Conservation (phyloP, 2,888 invertebrate species). For the Apotomis betuletana region DNA sequence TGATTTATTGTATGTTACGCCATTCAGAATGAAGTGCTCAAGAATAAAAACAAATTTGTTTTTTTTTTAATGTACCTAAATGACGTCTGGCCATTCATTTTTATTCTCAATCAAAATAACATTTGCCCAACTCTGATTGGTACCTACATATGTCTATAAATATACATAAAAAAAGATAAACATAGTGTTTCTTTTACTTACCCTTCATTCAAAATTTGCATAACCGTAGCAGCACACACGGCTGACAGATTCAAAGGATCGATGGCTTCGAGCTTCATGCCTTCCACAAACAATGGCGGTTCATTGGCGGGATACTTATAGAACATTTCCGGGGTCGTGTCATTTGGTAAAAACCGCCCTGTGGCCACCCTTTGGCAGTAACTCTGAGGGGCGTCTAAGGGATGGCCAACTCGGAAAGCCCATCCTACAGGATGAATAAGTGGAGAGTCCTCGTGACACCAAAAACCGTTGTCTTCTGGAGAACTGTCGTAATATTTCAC, state of each 20-base stretch:
- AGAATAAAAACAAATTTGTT: no score
- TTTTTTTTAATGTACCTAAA: no score
- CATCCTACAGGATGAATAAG: constrained; percentile 98
- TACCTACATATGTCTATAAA: no score
- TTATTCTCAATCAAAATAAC: no score
- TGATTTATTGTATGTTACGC: no score
- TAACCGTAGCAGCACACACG: constrained; percentile 97
- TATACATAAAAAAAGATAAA: background rate
- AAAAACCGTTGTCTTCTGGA: constrained; percentile 93
- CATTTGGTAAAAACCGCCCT: constrained; percentile 88
- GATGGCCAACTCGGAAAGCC: constrained; percentile 95
- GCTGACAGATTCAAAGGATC: constrained; percentile 97
- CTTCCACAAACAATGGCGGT: constrained; percentile 87
- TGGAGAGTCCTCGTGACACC: constrained; percentile 98
- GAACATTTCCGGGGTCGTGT: constrained; percentile 92
- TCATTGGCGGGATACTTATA: constrained; percentile 84
- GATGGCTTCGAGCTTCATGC: constrained; percentile 98
- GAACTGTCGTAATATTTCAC: constrained; percentile 94
- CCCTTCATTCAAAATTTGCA: constrained; percentile 95
- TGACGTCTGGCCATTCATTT: no score
- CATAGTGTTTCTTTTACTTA: constrained; percentile 61
- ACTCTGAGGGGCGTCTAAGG: constrained; percentile 91
- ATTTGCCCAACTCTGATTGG: no score
- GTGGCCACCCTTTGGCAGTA: constrained; percentile 90
- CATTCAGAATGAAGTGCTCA: no score